Evolutionary conservation across 2,113 vertebrate species (phyloP), one percentile per base, ranked within the genome.

Genomic region (Triplophysa dalaica): DNA sequence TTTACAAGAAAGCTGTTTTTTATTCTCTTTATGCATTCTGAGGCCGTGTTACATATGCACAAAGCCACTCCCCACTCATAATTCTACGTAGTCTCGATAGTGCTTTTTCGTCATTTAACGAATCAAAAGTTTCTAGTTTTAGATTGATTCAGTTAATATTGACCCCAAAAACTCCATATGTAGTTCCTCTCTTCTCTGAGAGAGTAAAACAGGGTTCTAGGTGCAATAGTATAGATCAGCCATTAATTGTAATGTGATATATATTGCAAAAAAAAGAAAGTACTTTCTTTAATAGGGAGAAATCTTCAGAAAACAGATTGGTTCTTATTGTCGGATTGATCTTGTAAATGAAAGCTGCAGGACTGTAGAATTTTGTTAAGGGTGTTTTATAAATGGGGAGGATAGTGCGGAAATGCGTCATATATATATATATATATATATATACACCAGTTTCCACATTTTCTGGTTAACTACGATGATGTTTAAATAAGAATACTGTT

Each of bases 161-260:
- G 77, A 83, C 70, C 43, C 43, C 29, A 5, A 33, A 72, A 50
- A 73, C 9, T 54, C 4, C 48, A 43, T 66, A 74, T 48, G 60
- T 16, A 22, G 22, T 60, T 69, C 67, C 21, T 17, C 45, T 45
- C 33, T 56, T 75, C 19, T 74, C 54, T 74, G 33, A 61, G 21
- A 62, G 58, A 75, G 73, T 70, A 75, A 80, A 78, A 70, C 9
- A 70, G 22, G 73, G 38, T 21, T 21, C n/a, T n/a, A 1, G 43
- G 58, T 50, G 58, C 73, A 48, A 16, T 22, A 63, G 60, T 65
- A 83, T 70, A 38, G 82, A 83, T 52, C 73, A 1, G 19, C 22
- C 16, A 69, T 70, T 64, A 66, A 61, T 68, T 79, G 72, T 83
- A 76, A 79, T 26, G 48, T 70, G 21, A 68, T 77, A 69, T 52